Evolutionary conservation across 2,888 invertebrate species (phyloP), one percentile per base, ranked within the genome.

Genomic region (Cepaea hortensis): DNA sequence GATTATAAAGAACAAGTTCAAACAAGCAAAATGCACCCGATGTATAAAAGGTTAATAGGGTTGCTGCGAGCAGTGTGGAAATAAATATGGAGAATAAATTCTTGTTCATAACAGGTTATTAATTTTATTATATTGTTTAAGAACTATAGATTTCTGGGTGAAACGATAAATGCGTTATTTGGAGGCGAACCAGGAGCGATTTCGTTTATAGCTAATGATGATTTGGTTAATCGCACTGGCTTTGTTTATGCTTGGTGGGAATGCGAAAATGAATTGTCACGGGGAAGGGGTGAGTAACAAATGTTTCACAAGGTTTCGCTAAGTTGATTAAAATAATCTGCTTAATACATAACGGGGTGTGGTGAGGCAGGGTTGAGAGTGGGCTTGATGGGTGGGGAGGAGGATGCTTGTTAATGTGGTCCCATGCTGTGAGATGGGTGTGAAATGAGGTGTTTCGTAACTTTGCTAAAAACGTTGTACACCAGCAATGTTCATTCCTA

Each of bases 121-220:
- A 79, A 79, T 79, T 23, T 6, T 15, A 46, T 6, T 15, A 46
- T 15, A 79, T 79, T 79, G 35, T 79, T 79, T 35, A 79, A 79
- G 35, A 61, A 35, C 62, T 46, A 13, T 61, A 62, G 79, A 79
- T 55, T 79, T 79, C 13, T 15, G 35, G 61, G 79, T 62, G 15
- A 35, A 62, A 79, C n/a, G 61, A 79, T 61, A 79, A 62, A 79
- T 79, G 79, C 18, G 79, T 79, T 55, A 77, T 77, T 75, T 75
- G 46, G 75, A 55, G 61, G 23, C 77, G 13, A 7, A 55, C 55
- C 20, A 55, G 55, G 55, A 55, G 55, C n/a, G 77, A 6, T 55
- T 20, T 23, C 61, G 79, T 62, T 79, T 62, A 79, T 62, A 79
- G 62, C 79, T 15, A 7, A 35, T 46, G 62, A 62, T 23, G 35